Evolutionary conservation across 2,797 vertebrate species (phyloP), one percentile per base, ranked within the genome.

Genomic region (Pseudocheirus occidentalis): DNA sequence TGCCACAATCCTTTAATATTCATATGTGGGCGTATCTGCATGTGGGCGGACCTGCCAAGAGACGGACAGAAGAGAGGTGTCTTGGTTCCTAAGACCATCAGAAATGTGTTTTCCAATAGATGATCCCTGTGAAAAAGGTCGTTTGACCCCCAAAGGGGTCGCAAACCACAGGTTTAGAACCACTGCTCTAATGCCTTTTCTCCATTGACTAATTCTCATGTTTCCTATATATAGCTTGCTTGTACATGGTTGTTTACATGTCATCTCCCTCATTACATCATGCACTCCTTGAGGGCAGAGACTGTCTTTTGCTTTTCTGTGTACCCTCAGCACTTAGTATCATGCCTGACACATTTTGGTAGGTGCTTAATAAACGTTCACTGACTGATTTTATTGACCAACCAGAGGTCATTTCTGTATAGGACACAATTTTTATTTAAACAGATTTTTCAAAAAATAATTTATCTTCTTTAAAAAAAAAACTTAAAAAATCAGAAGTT

Each of bases 391-490:
- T 53, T 1, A 1, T 56, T 52, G 62, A 73, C 24, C 21, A 55
- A 53, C 55, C 24, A 34, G 4, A 34, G 92, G 59, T 34, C 94
- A 50, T 90, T 93, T 59, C 40, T 91, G 13, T 55, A 58, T 2
- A 96, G 58, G 58, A 93, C 53, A 54, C 90, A 34, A 90, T 14
- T 94, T 95, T 56, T 81, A 28, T 59, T 5, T 55, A 58, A 92
- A 34, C 6, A 92, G 28, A 3, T 31, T 55, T 55, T 55, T 90
- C 52, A 5, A 46, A 46, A 94, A 96, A 92, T 57, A 59, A 95
- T 46, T 46, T 89, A 31, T 89, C 93, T 89, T 66, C 73, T 29
- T 94, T 91, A 92, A 29, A 93, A 97, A 53, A 53, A 62, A 93
- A n/a, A 31, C 54, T 29, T 16, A 9, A 81, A 81, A 46, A 87